Conservation (phyloP, 2,113 vertebrate genomes). For the Smithornis capensis region DNA sequence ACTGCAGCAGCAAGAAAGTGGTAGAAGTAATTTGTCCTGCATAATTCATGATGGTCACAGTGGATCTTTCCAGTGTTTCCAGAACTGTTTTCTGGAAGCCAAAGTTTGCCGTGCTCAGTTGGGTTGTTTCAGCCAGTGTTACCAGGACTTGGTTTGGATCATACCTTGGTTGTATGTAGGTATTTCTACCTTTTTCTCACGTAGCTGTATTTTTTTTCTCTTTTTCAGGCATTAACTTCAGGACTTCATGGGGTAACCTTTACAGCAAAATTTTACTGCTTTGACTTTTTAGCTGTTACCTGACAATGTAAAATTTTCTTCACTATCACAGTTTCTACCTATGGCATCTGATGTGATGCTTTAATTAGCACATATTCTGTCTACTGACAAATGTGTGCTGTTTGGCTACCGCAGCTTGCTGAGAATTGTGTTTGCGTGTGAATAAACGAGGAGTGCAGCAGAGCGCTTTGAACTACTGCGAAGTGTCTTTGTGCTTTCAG, state of each 20-base stretch:
- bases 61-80: not conserved
- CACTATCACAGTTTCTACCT: not conserved
- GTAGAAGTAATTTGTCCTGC: not conserved
- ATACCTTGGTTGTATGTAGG: not conserved
- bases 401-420: not conserved
- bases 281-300: not conserved
- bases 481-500: not conserved
- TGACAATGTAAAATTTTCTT: not conserved
- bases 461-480: not conserved
- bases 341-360: not conserved
- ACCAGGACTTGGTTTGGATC: not conserved
- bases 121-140: not conserved
- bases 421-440: not conserved
- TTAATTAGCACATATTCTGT: not conserved
- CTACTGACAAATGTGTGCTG: fast-evolving
- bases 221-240: conserved; percentile 47
- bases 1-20: not conserved
- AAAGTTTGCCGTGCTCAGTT: not conserved
- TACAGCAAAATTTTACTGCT: not conserved
- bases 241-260: not conserved
- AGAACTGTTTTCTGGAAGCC: not conserved
- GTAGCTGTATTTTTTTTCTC: not conserved
- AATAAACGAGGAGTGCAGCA: not conserved
- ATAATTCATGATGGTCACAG: fast-evolving
- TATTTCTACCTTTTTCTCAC: not conserved